phyloP scores from a whole-genome alignment of 2,113 vertebrate species.

The Cromileptes altivelis region DNA sequence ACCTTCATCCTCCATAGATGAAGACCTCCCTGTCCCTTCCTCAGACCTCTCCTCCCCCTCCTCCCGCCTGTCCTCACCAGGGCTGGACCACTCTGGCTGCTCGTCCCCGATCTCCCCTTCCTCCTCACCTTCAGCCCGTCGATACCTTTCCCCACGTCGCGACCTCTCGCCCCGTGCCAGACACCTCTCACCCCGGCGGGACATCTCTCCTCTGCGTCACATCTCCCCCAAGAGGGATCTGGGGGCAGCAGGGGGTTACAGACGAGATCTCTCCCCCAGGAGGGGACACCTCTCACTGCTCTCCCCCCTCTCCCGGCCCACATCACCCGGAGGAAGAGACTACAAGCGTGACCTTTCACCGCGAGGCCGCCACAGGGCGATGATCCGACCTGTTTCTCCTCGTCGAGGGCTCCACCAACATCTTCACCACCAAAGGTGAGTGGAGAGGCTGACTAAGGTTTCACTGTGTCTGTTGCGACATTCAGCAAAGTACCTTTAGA shows the following conservation, averaged over 20 bases:
- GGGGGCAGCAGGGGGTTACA: conserved; percentile 59
- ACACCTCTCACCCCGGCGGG: conserved; percentile 75
- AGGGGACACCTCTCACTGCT: conserved; percentile 83
- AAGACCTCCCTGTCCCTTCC: conserved; percentile 88
- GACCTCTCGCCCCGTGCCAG: conserved; percentile 89
- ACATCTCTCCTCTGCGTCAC: conserved; percentile 87
- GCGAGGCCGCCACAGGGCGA: conserved; percentile 90
- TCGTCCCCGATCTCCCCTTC: conserved; percentile 92
- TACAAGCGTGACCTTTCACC: conserved; percentile 93
- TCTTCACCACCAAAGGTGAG: conserved; percentile 72
- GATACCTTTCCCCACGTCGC: conserved; percentile 91
- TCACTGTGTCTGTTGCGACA: neutral
- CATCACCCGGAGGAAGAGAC: conserved; percentile 88
- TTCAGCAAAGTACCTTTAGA: neutral
- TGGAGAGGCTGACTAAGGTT: neutral
- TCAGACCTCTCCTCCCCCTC: conserved; percentile 86
- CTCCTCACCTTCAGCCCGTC: conserved; percentile 89
- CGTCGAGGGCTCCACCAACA: conserved; percentile 91
- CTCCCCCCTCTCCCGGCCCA: conserved; percentile 81
- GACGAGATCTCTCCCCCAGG: conserved; percentile 93
- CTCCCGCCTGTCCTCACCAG: conserved; percentile 90
- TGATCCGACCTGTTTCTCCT: conserved; percentile 91
- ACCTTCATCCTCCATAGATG: conserved; percentile 86
- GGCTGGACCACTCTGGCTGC: conserved; percentile 88
- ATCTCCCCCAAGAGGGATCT: conserved; percentile 88